Evolutionary conservation across 2,797 vertebrate species (phyloP), one percentile per base, ranked within the genome.

Genomic region (Sebastes itinus): DNA sequence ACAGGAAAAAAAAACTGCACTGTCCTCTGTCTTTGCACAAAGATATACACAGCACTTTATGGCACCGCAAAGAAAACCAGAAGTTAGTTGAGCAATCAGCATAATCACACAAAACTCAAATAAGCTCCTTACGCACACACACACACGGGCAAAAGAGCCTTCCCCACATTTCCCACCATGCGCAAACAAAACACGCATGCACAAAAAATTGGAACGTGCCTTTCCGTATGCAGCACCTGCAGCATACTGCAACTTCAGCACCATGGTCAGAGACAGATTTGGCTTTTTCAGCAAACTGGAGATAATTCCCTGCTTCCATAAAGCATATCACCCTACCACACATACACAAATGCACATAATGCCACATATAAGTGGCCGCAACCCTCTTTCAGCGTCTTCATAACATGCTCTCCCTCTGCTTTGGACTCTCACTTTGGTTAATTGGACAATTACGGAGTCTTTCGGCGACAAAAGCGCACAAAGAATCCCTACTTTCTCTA

Each of bases 231-330:
- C 86, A 81, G 87, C 91, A 94, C 91, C 91, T 92, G 92, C 84
- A 78, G 56, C 58, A 78, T 85, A 82, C 77, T 94, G 91, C 87
- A 91, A 83, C 78, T 91, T 95, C 93, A 94, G 92, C 92, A 92
- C 71, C 80, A 55, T 55, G 82, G 87, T 60, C 82, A 78, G 78
- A 88, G 82, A 91, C 85, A 88, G 81, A 87, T 88, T 88, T 85
- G 80, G 81, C 86, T 90, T 88, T 90, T 94, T 93, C 90, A 92
- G 91, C 89, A 92, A 91, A 89, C 75, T 64, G 63, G 54, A 92
- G 87, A 90, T 80, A 82, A 91, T 90, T 92, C 84, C 75, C 82
- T 23, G 42, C 67, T 88, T 81, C 78, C 81, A 75, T 76, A 90
- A 80, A 76, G 62, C 62, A 78, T 56, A 77, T 55, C 74, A 60